phyloP scores from a whole-genome alignment of 2,113 vertebrate genomes.

The Eolophus roseicapilla region DNA sequence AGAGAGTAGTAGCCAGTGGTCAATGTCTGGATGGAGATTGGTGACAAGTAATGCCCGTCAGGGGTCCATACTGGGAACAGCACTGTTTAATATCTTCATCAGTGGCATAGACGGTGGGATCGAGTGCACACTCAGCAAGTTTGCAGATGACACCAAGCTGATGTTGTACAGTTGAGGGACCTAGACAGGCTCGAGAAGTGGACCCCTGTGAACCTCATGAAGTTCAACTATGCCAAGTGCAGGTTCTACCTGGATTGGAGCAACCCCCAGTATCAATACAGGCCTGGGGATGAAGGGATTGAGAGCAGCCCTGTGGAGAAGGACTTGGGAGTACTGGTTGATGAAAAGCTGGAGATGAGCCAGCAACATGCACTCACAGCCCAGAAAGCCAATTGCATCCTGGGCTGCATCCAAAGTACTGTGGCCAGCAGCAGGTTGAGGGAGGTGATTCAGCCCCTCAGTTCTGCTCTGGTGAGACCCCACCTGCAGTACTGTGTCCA shows the following conservation, averaged over 20 bases:
- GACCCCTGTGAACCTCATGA: neutral
- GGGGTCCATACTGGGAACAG: neutral
- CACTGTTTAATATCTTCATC: neutral
- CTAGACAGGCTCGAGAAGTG: neutral
- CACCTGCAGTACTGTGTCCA: neutral
- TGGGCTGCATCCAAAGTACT: neutral
- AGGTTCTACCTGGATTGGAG: neutral
- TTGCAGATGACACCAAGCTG: neutral
- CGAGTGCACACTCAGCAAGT: neutral
- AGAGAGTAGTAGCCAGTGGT: neutral
- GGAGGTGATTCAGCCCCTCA: neutral
- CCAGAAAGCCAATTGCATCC: neutral
- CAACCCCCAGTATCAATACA: neutral
- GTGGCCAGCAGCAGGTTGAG: neutral
- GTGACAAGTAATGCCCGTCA: neutral
- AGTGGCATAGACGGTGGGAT: neutral
- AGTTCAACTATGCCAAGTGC: neutral
- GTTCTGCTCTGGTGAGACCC: neutral
- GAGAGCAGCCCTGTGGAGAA: neutral
- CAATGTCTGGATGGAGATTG: neutral
- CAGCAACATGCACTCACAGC: neutral
- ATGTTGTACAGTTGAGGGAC: neutral
- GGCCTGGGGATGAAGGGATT: neutral
- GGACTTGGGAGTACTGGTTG: neutral
- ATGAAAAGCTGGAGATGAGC: neutral